Conservation (phyloP, 2,888 invertebrate species). For the Eupithecia centaureata region DNA sequence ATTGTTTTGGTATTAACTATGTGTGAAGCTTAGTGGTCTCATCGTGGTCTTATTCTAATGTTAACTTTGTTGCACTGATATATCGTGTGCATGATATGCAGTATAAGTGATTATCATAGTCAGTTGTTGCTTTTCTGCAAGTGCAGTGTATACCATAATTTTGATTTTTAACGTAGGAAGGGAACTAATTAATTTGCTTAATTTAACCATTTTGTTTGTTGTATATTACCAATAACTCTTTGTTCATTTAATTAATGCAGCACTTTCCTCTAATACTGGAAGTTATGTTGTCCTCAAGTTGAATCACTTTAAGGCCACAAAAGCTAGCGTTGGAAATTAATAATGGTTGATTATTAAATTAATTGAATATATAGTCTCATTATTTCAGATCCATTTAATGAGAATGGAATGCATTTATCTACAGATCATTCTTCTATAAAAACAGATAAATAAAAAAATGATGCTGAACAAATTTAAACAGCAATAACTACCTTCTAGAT, state of each 20-base stretch:
- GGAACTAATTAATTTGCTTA: background rate
- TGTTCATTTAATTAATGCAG: background rate
- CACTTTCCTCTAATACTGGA: background rate
- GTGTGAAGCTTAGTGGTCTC: background rate
- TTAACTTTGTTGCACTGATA: background rate
- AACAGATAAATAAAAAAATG: too few relatives aligned
- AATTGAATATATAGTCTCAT: too few relatives aligned
- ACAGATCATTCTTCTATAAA: too few relatives aligned
- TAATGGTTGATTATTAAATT: background rate
- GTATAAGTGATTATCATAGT: conserved; percentile 10
- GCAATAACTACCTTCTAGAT: too few relatives aligned
- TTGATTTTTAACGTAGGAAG: background rate
- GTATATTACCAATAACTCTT: background rate
- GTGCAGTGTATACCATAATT: background rate
- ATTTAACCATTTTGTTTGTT: background rate
- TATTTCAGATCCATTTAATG: too few relatives aligned
- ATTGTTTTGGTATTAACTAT: background rate
- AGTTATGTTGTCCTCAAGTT: background rate
- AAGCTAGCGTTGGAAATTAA: background rate
- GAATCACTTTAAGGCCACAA: background rate
- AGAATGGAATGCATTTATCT: too few relatives aligned
- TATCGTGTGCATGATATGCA: background rate
- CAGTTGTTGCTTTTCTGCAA: background rate
- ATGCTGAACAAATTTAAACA: too few relatives aligned
- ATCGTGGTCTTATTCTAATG: background rate